Evolutionary conservation across 1,140 invertebrate species (phyloP).

Genomic region (Platyura marginata): DNA sequence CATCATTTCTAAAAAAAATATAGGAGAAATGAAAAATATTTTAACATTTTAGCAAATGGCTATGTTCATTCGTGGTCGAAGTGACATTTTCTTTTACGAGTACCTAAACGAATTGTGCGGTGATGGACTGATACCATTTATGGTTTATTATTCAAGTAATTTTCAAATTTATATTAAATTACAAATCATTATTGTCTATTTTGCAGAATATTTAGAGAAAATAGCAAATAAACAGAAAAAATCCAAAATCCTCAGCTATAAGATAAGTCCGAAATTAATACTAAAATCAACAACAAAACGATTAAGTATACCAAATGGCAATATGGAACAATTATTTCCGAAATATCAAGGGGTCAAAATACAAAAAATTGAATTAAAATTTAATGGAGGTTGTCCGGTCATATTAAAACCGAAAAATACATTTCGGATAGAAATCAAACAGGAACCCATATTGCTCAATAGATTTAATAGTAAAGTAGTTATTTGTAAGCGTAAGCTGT

Average conservation of each 20-base stretch:
- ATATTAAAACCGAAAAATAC: slow-evolving; percentile 17
- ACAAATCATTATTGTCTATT: neutral
- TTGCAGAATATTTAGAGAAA: neutral
- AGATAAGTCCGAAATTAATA: neutral
- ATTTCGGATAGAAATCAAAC: slow-evolving; percentile 1
- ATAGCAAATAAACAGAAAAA: neutral
- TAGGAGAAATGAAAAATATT: too few species aligned
- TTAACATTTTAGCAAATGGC: slow-evolving; percentile 10
- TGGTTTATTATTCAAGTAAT: slow-evolving; percentile 12
- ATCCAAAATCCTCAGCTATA: neutral
- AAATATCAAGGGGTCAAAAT: slow-evolving; percentile 8
- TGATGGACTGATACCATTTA: slow-evolving; percentile 15
- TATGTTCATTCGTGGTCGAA: slow-evolving; percentile 13
- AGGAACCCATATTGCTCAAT: slow-evolving; percentile 5
- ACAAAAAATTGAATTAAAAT: slow-evolving; percentile 20
- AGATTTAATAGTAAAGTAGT: slow-evolving; percentile 13
- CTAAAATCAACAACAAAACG: neutral
- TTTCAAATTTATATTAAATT: neutral
- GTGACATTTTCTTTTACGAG: slow-evolving; percentile 21
- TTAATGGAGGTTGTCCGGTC: slow-evolving; percentile 14
- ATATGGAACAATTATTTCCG: slow-evolving; percentile 13
- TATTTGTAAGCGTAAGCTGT: slow-evolving; percentile 17
- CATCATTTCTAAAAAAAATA: neutral
- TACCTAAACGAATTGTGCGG: slow-evolving; percentile 18
- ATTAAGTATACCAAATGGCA: slow-evolving; percentile 15